Conservation (phyloP, 2,113 vertebrate genomes). For the Cavia aperea region DNA sequence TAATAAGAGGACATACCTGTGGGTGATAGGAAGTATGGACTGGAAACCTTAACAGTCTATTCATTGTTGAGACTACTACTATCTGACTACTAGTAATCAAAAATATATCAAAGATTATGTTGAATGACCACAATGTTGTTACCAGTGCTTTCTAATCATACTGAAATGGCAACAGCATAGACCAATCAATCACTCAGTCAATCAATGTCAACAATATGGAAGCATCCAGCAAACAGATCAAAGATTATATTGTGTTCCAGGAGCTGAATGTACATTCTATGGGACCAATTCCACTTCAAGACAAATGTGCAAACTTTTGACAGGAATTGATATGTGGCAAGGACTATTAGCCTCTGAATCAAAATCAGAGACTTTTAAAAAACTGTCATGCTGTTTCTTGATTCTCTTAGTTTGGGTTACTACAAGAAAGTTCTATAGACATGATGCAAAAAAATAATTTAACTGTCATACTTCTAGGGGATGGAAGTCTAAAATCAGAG, state of each 20-base stretch:
- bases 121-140: background rate
- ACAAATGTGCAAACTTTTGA: background rate
- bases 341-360: background rate
- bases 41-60: background rate
- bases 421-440: background rate
- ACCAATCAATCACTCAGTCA: background rate
- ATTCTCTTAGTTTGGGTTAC: background rate
- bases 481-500: background rate
- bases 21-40: background rate
- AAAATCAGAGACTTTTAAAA: background rate
- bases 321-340: background rate
- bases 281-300: background rate
- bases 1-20: background rate
- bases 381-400: background rate
- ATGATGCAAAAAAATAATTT: background rate
- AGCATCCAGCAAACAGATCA: no score
- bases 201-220: background rate
- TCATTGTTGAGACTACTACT: background rate
- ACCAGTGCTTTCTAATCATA: background rate
- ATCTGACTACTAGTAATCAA: background rate
- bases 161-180: background rate
- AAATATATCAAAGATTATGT: background rate
- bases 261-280: background rate
- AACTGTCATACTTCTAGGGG: background rate
- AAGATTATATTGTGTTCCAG: background rate